Base-by-base conservation (phyloP, 2,113 vertebrate species). In the Elachura formosa region DNA sequence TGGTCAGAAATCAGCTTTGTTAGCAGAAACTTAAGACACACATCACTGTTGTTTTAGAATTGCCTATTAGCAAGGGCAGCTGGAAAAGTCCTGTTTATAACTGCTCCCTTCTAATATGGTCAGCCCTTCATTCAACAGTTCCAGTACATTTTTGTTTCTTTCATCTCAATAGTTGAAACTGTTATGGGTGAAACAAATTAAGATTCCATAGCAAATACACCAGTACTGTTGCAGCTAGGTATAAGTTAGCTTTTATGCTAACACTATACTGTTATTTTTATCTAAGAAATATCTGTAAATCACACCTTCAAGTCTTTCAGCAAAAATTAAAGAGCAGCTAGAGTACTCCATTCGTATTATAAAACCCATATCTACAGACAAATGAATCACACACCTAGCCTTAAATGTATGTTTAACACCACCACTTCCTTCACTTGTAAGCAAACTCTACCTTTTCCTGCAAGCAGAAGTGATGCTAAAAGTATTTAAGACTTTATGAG, bases 1-100 rank as follows among this genome's bases (percentile, higher is more conserved):
- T 89, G 87, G 90, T 97, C 87, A 97, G 91, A 94, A 96, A 96
- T 89, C 69, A 93, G 92, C 72, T 93, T 94, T 96, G 87, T 90
- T 94, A 95, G 84, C 91, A 94, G 94, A 97, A 96, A 97, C 74
- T 88, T 87, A 94, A 96, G 87, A 71, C 76, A 48, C 31, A 78
- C 76, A 82, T 95, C 28, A 12, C 67, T 80, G 73, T 97, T 95
- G 92, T 95, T 97, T 96, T 94, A 96, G 94, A 85, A 85, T 67
- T 94, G 90, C 75, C 93, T 89, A 66, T 92, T 96, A 94, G 58
- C 43, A 77, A 93, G 86, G 93, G 87, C 87, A 94, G 90, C 94
- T 93, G 90, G 64, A 93, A 87, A 64, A 96, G 87, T 74, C 45
- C 34, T 75, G 73, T 71, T 95, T 93, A 33, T 89, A 89, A 93